Conservation (phyloP, 2,888 invertebrate species). For the Callosobruchus maculatus region DNA sequence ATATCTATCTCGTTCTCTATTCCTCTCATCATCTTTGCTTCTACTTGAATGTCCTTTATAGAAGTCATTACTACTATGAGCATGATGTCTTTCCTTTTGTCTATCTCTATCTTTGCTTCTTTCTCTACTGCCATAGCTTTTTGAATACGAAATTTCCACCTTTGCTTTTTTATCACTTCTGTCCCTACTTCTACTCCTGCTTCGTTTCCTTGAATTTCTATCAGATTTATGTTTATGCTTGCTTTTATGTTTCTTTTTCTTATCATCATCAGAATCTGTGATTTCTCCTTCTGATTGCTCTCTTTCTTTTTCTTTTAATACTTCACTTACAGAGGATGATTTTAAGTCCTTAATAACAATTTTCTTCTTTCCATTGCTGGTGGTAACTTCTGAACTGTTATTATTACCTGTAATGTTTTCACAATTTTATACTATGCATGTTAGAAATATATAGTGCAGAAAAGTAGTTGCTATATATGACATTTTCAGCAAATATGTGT, state of each 20-base stretch:
- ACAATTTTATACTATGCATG: too few species aligned
- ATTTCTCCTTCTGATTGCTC: slow-evolving; percentile 49
- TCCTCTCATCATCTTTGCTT: slow-evolving; percentile 16
- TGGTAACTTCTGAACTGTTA: background rate
- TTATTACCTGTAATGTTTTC: background rate
- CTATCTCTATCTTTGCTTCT: slow-evolving; percentile 36
- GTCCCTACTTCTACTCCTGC: slow-evolving; percentile 20
- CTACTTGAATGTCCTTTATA: slow-evolving; percentile 8
- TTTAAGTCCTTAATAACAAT: slow-evolving; percentile 68
- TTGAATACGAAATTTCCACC: slow-evolving; percentile 9
- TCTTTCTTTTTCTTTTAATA: slow-evolving; percentile 62
- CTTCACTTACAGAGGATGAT: slow-evolving; percentile 63
- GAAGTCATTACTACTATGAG: slow-evolving; percentile 7
- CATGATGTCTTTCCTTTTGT: slow-evolving; percentile 8
- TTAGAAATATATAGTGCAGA: too few species aligned
- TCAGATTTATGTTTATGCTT: slow-evolving; percentile 29
- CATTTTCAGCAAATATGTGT: too few species aligned
- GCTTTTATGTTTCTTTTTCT: slow-evolving; percentile 20
- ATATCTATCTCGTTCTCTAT: slow-evolving; percentile 12
- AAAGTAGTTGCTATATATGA: too few species aligned
- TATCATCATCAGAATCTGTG: slow-evolving; percentile 22
- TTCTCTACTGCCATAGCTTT: slow-evolving; percentile 18
- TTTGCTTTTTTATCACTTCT: slow-evolving; percentile 12
- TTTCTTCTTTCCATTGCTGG: slow-evolving; percentile 41
- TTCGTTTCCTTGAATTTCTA: slow-evolving; percentile 15